Conservation (phyloP, 2,888 invertebrate genomes). For the Apotomis betuletana region DNA sequence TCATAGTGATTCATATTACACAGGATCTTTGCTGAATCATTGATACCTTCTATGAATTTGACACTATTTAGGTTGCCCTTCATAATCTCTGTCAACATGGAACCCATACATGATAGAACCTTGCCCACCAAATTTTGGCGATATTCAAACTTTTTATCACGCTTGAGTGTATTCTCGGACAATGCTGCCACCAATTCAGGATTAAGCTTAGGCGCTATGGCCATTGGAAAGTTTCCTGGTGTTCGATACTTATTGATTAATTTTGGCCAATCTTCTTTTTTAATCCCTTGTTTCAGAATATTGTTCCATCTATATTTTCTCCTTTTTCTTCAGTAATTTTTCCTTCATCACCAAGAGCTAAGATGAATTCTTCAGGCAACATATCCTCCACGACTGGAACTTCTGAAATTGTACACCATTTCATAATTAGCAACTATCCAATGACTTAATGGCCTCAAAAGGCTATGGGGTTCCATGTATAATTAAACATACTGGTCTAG, state of each 20-base stretch:
- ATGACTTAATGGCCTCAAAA: not conserved
- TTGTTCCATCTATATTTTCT: slow-evolving; percentile 7
- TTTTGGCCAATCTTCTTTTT: slow-evolving; percentile 1
- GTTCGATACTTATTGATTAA: not conserved
- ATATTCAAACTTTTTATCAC: slow-evolving; percentile 9
- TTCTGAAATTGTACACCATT: not conserved
- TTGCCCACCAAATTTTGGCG: slow-evolving; percentile 2
- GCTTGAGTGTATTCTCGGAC: not conserved
- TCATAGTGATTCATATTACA: slow-evolving; percentile 15
- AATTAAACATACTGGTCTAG: no score
- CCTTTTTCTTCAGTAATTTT: slow-evolving; percentile 5
- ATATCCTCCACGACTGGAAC: not conserved
- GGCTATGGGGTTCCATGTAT: not conserved
- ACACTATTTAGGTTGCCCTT: slow-evolving; percentile 5
- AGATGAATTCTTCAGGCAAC: not conserved
- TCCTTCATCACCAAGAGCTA: not conserved
- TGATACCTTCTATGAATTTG: slow-evolving; percentile 7
- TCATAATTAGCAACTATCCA: not conserved
- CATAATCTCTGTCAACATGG: slow-evolving; percentile 2
- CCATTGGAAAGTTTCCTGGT: slow-evolving; percentile 4
- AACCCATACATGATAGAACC: not conserved
- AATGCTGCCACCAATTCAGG: not conserved
- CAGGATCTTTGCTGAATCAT: slow-evolving; percentile 2
- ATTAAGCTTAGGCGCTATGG: slow-evolving; percentile 12
- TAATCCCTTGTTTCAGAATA: not conserved